phyloP scores from a whole-genome alignment of 2,888 invertebrate species.

The Leptogaster cylindrica region DNA sequence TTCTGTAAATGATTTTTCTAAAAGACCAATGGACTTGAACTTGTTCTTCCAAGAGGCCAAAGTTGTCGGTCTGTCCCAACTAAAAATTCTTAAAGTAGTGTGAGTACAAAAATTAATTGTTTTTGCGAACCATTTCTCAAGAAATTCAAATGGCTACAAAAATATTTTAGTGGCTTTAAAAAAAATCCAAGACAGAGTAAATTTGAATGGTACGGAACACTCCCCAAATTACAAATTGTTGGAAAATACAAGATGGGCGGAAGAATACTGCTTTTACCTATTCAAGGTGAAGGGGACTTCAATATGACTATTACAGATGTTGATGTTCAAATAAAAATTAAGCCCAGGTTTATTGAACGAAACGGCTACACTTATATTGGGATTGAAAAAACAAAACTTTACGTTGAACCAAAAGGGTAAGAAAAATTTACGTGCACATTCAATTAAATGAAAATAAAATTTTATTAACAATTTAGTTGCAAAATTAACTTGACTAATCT shows the following conservation, averaged over 20 bases:
- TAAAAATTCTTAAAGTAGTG: slow-evolving; percentile 40
- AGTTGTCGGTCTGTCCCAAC: slow-evolving; percentile 35
- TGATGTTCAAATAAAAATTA: background rate
- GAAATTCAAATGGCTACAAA: background rate
- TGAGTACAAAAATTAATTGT: slow-evolving; percentile 30
- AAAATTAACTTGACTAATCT: slow-evolving; percentile 47
- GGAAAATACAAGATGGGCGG: slow-evolving; percentile 58
- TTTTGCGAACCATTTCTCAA: too few relatives aligned
- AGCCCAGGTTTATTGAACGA: background rate
- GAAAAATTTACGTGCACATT: too few relatives aligned
- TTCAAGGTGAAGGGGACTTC: slow-evolving; percentile 56
- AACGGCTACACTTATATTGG: background rate
- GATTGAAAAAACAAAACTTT: slow-evolving; percentile 1
- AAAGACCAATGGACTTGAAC: slow-evolving; percentile 32
- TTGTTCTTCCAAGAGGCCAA: slow-evolving; percentile 41
- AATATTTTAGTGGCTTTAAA: slow-evolving; percentile 50
- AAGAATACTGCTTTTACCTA: slow-evolving; percentile 57
- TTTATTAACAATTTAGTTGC: background rate
- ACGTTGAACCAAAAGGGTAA: slow-evolving; percentile 4
- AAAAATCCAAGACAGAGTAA: slow-evolving; percentile 50
- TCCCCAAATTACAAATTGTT: slow-evolving; percentile 50
- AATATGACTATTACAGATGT: slow-evolving; percentile 44
- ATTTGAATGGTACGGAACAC: slow-evolving; percentile 48
- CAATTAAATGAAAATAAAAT: background rate
- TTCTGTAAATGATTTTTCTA: slow-evolving; percentile 12